Evolutionary conservation across 2,797 vertebrate genomes (phyloP).

Genomic region (Trichosurus vulpecula): DNA sequence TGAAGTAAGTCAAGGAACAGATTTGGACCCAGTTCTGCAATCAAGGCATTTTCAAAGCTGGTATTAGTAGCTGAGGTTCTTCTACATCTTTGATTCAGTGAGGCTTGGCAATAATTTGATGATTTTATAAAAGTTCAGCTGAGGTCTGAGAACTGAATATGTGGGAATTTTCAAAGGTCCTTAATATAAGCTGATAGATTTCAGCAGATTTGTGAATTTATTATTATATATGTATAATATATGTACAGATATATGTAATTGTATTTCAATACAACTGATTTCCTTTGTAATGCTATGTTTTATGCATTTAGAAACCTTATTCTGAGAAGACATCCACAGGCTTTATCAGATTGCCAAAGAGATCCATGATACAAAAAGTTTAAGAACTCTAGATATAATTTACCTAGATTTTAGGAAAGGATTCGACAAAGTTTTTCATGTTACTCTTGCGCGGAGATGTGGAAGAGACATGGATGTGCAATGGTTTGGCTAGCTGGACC

Average conservation of each 20-base stretch:
- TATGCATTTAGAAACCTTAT: not conserved
- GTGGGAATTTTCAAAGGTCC: not conserved
- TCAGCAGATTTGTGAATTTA: not conserved
- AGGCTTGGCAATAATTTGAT: not conserved
- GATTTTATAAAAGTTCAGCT: not conserved
- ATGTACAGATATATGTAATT: not conserved
- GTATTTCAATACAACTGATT: not conserved
- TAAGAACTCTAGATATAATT: not conserved
- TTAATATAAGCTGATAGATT: not conserved
- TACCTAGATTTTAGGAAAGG: not conserved
- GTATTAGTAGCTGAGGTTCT: slow-evolving; percentile 45
- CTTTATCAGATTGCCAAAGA: not conserved
- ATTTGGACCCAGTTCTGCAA: not conserved
- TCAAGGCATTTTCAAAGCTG: slow-evolving; percentile 57
- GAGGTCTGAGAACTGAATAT: not conserved
- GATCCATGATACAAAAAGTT: not conserved
- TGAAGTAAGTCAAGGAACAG: slow-evolving; percentile 25
- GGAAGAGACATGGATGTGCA: not conserved
- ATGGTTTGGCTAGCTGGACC: not conserved
- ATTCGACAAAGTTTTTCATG: not conserved
- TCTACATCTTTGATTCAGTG: slow-evolving; percentile 25
- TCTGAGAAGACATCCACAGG: not conserved
- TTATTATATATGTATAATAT: not conserved
- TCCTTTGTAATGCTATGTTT: not conserved
- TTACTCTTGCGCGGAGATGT: not conserved